These are phyloP conservation scores for Hyles euphorbiae DNA, from an alignment of 1,140 invertebrate genomes.

Conservation along the genomic window DNA sequence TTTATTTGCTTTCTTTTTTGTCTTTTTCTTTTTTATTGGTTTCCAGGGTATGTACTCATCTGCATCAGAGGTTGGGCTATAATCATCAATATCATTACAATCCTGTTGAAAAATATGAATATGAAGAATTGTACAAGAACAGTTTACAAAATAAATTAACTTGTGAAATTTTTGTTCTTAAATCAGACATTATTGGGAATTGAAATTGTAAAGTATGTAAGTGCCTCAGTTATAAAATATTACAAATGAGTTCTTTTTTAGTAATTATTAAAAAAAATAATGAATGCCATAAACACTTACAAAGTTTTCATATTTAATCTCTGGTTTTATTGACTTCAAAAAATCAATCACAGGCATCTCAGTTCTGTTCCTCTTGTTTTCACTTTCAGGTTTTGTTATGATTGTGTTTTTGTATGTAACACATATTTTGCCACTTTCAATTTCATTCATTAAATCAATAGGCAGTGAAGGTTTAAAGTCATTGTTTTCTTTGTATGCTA, in stretches of 20 bases:
- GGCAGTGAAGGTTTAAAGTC: background rate
- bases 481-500: conserved; percentile 1
- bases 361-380: background rate
- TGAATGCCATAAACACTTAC: too few relatives aligned
- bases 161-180: too few relatives aligned
- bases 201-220: too few relatives aligned
- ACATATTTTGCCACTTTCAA: conserved; percentile 10
- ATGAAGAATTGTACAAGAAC: too few relatives aligned
- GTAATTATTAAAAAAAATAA: too few relatives aligned
- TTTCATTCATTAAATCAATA: conserved; percentile 1
- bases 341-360: conserved; percentile 23
- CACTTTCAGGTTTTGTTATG: conserved; percentile 25
- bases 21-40: conserved; percentile 5
- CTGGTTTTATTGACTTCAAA: conserved; percentile 27
- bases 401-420: conserved; percentile 24
- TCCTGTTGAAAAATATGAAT: too few relatives aligned
- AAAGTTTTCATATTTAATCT: conserved; percentile 17
- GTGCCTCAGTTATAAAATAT: too few relatives aligned
- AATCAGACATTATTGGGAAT: too few relatives aligned
- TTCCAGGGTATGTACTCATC: background rate
- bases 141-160: too few relatives aligned
- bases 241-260: too few relatives aligned
- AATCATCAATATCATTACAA: background rate
- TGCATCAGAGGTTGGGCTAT: background rate
- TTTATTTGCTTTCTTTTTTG: too few relatives aligned